Base-by-base conservation (phyloP, 2,888 invertebrate genomes). In the Thumatha senex region DNA sequence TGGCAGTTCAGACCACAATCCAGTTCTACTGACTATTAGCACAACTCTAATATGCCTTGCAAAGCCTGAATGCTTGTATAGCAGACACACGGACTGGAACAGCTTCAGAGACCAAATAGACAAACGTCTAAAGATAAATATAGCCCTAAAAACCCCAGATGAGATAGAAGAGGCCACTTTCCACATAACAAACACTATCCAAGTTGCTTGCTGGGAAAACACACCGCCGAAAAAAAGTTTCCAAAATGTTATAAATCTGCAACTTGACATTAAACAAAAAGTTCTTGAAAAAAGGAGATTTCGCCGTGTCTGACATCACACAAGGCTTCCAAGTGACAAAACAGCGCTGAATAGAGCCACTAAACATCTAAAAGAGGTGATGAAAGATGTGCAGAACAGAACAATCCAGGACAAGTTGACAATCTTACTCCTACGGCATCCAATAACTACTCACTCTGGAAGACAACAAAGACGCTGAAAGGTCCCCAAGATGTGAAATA, bases 1-100 rank as follows among this genome's bases (percentile, higher is more conserved):
- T 34, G 40, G 61, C 3, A 43, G 45, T 0, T 62, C 57, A 1
- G 58, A 68, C 12, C 61, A 61, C 29, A 44, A 53, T 0, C 61
- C 60, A 7, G 52, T 61, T 2, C 2, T 58, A 14, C 42, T 58
- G 7, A 52, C 48, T 11, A 3, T 55, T 0, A 52, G 56, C 29
- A 14, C 48, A 1, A 44, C 0, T 5, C 0, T 55, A 1, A 47
- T 57, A 9, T 36, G 44, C 1, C 0, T 2, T 13, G 43, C 36
- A n/a, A 45, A 2, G 9, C 40, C 29, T 0, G 11, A 10, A 1
- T 18, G 10, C 8, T 45, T 62, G 0, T 45, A 36, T 30, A 62
- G 58, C 36, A 48, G 51, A 18, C 10, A 42, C 0, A 61, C 64
- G 0, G 55, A 61, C 33, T 64, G 64, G 57, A 13, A 47, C 1